phyloP scores from a whole-genome alignment of 2,888 invertebrate genomes.

The Hedychridium roseum region DNA sequence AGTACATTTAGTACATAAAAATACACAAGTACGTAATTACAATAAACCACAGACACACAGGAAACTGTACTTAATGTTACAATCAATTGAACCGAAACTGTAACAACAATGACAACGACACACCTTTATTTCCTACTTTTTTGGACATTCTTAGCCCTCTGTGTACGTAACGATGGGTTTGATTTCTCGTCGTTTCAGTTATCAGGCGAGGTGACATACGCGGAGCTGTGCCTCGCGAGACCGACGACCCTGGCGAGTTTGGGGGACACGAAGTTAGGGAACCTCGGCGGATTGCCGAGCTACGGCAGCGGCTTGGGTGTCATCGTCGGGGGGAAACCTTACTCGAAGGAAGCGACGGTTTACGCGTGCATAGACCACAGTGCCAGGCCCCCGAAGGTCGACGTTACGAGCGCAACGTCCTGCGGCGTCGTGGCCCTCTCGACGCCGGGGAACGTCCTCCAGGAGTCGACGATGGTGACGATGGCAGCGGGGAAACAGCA shows the following conservation, averaged over 20 bases:
- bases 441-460: slow-evolving; percentile 33
- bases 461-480: slow-evolving; percentile 33
- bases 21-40: too few species aligned
- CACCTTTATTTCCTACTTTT: too few species aligned
- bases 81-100: too few species aligned
- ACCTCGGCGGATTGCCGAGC: slow-evolving; percentile 44
- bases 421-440: slow-evolving; percentile 32
- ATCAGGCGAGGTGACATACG: slow-evolving; percentile 70
- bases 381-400: slow-evolving; percentile 64
- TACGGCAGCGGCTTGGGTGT: slow-evolving; percentile 50
- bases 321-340: slow-evolving; percentile 65
- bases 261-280: slow-evolving; percentile 57
- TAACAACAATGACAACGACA: too few species aligned
- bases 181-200: too few species aligned
- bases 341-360: slow-evolving; percentile 74
- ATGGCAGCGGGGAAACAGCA: slow-evolving; percentile 39
- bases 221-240: slow-evolving; percentile 68
- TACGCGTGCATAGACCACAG: slow-evolving; percentile 80
- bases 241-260: slow-evolving; percentile 66
- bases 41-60: too few species aligned
- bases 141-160: too few species aligned
- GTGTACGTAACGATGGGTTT: too few species aligned
- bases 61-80: too few species aligned
- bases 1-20: too few species aligned
- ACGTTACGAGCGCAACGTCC: slow-evolving; percentile 33